Base-by-base conservation (phyloP, 92 coral and sea anemone species). In the Epizoanthus stellaris region DNA sequence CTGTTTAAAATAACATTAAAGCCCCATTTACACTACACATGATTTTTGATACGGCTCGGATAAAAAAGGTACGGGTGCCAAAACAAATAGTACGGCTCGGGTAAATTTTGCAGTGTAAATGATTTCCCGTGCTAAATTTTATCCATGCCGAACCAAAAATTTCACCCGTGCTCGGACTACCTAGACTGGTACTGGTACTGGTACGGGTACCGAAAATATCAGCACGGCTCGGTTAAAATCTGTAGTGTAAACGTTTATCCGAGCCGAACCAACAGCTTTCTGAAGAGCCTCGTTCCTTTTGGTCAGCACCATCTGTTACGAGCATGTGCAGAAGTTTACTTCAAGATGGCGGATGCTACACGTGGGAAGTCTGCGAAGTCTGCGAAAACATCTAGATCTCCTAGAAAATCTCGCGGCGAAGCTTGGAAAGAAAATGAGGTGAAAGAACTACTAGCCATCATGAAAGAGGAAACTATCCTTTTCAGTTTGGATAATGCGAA, bases 341-440 rank as follows among this genome's bases (percentile, higher is more conserved):
- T 30, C 36, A 30, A 30, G 36, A 30, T 30, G 36, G 36, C 36
- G 75, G 75, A 70, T 16, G 76, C 43, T 0, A 56, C 14, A 73
- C 42, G 77, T 21, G 59, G n/a, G 61, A 49, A 30, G 36, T 30
- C 36, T 30, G 36, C 36, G 36, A 30, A 30, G 1, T 30, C 36
- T 30, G 36, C 36, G 2, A 30, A 30, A 30, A 30, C 36, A 30
- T 30, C 47, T 47, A 73, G 16, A 10, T 73, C 62, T 20, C 79
- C 80, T 25, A 53, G 60, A 70, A 70, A 39, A 36, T 70, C 87
- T 60, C 65, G 82, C 15, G 73, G 87, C 58, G 13, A 38, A 21
- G 73, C 77, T 45, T 85, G 92, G 89, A 89, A 89, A 82, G 88
- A 89, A 70, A 76, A 47, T 38, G 89, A 80, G 30, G 87, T 89